Conservation (phyloP, 1,140 invertebrate genomes). For the Potamilus streckersoni region DNA sequence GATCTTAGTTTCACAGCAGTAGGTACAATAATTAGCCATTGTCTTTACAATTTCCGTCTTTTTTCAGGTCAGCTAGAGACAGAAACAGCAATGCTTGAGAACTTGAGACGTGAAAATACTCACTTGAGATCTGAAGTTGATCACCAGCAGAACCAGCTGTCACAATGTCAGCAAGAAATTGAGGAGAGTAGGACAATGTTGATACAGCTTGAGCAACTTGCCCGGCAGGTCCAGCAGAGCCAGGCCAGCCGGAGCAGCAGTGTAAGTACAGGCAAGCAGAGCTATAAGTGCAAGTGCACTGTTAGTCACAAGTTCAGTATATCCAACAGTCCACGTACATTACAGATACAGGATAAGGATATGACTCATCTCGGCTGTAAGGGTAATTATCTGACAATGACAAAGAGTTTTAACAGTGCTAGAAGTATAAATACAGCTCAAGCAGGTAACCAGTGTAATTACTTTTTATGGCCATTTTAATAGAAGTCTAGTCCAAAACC, state of each 20-base stretch:
- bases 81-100: slow-evolving; percentile 34
- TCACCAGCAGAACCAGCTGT: slow-evolving; percentile 37
- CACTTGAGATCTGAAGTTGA: slow-evolving; percentile 35
- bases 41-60: not conserved
- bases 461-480: too few relatives aligned
- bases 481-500: too few relatives aligned
- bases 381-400: not conserved
- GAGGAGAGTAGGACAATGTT: slow-evolving; percentile 51
- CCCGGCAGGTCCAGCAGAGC: slow-evolving; percentile 42
- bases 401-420: not conserved
- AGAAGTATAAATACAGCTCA: too few relatives aligned
- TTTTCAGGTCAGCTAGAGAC: slow-evolving; percentile 37
- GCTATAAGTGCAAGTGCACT: not conserved
- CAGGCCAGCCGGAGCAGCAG: slow-evolving; percentile 24
- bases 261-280: slow-evolving; percentile 8
- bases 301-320: not conserved
- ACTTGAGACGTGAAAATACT: slow-evolving; percentile 43
- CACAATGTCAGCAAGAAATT: slow-evolving; percentile 48
- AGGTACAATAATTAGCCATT: not conserved
- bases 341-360: not conserved
- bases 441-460: too few relatives aligned
- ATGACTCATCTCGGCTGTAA: not conserved
- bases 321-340: not conserved
- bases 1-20: too few relatives aligned
- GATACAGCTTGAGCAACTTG: slow-evolving; percentile 51